These are phyloP conservation scores for Halictus rubicundus DNA, from an alignment of 1,140 invertebrate species.

Conservation along the genomic window DNA sequence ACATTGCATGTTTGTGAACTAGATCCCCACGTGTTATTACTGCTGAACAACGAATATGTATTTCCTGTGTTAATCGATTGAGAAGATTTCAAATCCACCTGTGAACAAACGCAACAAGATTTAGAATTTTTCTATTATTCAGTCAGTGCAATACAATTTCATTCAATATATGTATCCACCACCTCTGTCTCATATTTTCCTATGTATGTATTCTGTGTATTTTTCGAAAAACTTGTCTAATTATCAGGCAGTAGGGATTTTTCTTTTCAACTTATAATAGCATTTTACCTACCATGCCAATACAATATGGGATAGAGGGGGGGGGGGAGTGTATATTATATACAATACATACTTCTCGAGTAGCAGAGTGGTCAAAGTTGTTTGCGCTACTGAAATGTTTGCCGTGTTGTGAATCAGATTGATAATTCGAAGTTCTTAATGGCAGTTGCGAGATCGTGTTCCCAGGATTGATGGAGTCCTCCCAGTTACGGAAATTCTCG, in stretches of 20 bases:
- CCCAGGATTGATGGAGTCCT: conserved; percentile 50
- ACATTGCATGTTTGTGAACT: conserved; percentile 58
- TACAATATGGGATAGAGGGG: too few relatives aligned
- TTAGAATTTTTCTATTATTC: too few relatives aligned
- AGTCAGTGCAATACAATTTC: too few relatives aligned
- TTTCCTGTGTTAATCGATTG: conserved; percentile 74
- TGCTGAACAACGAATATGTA: conserved; percentile 86
- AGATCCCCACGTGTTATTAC: conserved; percentile 80
- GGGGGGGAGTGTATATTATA: too few relatives aligned
- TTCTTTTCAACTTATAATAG: too few relatives aligned
- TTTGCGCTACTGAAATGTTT: conserved; percentile 58
- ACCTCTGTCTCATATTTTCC: too few relatives aligned
- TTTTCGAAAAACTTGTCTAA: too few relatives aligned
- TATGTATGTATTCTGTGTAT: too few relatives aligned
- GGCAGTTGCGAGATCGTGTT: conserved; percentile 60
- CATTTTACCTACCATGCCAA: too few relatives aligned
- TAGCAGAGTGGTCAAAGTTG: conserved; percentile 64
- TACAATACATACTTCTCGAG: conserved; percentile 65
- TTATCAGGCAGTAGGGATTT: too few relatives aligned
- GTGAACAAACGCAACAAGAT: neutral
- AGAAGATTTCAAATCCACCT: conserved; percentile 69
- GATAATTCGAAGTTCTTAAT: conserved; percentile 64
- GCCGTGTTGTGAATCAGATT: conserved; percentile 54
- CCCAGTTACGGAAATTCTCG: conserved; percentile 70
- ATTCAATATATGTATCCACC: too few relatives aligned